Evolutionary conservation across 2,113 vertebrate genomes (phyloP).

Genomic region (Gavia stellata): DNA sequence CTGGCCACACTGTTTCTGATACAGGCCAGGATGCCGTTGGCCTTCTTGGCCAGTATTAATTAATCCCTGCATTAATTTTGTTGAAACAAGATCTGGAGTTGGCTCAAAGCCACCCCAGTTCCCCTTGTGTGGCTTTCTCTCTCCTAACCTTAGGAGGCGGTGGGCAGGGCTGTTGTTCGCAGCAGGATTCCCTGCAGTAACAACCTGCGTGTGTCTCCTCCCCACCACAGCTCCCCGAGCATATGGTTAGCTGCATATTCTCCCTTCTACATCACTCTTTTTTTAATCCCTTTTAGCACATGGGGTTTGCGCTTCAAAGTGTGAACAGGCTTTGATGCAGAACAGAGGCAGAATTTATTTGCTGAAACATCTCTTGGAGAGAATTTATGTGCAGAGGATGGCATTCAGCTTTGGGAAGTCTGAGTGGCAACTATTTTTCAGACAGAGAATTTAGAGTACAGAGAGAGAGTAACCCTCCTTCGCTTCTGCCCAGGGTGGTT

Average conservation of each 20-base stretch:
- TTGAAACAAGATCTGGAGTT: background rate
- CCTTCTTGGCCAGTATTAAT: no score
- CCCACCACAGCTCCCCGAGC: accelerated
- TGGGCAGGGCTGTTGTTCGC: accelerated
- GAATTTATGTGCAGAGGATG: background rate
- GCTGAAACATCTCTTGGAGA: background rate
- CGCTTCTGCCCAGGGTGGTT: background rate
- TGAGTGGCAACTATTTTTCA: background rate
- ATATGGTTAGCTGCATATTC: background rate
- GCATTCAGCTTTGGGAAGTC: background rate
- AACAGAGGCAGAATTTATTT: background rate
- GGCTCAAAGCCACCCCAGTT: background rate
- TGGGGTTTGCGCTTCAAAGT: background rate
- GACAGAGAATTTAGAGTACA: background rate
- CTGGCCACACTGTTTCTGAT: no score
- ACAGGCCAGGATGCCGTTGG: no score
- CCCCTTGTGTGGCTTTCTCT: background rate
- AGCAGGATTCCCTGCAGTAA: background rate
- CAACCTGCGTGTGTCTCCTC: background rate
- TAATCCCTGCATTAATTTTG: background rate
- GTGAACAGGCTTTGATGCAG: background rate
- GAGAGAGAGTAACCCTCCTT: background rate
- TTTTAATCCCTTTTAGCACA: background rate
- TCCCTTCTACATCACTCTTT: background rate
- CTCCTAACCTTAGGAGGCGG: background rate